Evolutionary conservation across 2,113 vertebrate species (phyloP).

Genomic region (Lepus americanus): DNA sequence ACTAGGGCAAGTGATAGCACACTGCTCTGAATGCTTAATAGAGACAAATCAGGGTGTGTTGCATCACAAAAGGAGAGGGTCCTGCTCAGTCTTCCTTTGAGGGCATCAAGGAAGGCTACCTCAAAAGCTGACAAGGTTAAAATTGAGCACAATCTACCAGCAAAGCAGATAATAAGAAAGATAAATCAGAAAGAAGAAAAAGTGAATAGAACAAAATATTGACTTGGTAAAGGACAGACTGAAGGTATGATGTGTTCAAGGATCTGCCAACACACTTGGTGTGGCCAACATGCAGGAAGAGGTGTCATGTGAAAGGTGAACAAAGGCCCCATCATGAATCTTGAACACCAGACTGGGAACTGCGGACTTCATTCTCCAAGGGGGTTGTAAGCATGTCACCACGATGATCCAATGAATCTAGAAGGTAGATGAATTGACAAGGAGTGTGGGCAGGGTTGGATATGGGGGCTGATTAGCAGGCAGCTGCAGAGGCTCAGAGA

Average conservation of each 20-base stretch:
- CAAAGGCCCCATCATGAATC: not conserved
- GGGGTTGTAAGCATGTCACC: not conserved
- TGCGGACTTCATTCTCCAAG: not conserved
- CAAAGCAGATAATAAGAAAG: not conserved
- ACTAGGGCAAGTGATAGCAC: not conserved
- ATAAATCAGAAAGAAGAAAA: not conserved
- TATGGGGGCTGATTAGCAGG: not conserved
- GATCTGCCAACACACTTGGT: not conserved
- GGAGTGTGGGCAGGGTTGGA: not conserved
- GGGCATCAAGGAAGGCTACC: not conserved
- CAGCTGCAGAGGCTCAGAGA: not conserved
- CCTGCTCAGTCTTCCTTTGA: not conserved
- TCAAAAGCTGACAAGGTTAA: not conserved
- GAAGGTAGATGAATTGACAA: not conserved
- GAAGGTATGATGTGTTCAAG: rapidly evolving
- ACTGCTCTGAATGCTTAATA: not conserved
- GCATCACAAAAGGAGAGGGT: not conserved
- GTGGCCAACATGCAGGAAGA: not conserved
- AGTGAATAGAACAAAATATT: not conserved
- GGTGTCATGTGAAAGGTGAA: not conserved
- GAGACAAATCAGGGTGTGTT: not conserved
- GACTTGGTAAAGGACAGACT: not conserved
- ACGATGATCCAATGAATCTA: not conserved
- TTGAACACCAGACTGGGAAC: not conserved
- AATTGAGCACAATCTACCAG: not conserved